phyloP scores from a whole-genome alignment of 1,140 invertebrate genomes.

The Drosophila takahashii region DNA sequence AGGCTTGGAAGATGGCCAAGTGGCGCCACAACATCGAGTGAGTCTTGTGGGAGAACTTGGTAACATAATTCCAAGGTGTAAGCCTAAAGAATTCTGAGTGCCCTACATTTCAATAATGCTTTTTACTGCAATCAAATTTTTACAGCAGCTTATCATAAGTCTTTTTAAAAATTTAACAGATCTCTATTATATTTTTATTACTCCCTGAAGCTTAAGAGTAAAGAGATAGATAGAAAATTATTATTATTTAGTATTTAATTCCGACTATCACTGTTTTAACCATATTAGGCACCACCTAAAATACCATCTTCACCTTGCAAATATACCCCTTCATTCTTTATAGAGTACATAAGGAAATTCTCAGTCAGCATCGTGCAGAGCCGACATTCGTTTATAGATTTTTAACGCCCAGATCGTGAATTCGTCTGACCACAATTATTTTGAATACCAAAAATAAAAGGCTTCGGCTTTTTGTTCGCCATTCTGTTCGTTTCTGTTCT shows the following conservation, averaged over 20 bases:
- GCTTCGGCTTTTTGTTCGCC: constrained; percentile 3
- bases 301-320: neutral
- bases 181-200: no score
- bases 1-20: constrained; percentile 15
- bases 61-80: neutral
- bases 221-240: no score
- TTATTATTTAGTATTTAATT: no score
- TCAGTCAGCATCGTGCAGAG: constrained; percentile 19
- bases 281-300: neutral
- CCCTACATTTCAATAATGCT: neutral
- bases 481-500: neutral
- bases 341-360: constrained; percentile 9
- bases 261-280: no score
- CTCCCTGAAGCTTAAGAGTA: no score
- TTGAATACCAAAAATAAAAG: constrained; percentile 12
- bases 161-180: no score
- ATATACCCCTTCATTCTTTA: neutral
- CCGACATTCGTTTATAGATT: constrained; percentile 56
- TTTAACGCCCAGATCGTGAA: constrained; percentile 70
- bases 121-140: neutral
- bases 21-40: constrained; percentile 51
- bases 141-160: no score
- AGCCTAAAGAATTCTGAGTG: neutral
- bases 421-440: constrained; percentile 63
- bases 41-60: constrained; percentile 16